Base-by-base conservation (phyloP, 1,140 invertebrate genomes). In the Rhopalosiphum padi region DNA sequence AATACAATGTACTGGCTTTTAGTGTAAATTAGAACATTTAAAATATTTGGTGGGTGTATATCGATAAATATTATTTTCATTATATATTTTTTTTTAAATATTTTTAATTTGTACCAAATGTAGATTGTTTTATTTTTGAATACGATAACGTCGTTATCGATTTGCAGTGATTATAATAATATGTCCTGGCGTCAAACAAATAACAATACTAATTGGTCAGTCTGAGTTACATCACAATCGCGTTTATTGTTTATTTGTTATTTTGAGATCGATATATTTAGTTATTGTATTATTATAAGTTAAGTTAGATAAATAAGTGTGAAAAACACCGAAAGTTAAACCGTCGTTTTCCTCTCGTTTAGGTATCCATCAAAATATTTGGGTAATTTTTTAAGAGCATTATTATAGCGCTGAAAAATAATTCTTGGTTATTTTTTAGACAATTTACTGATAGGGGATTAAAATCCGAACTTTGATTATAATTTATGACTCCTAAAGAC, bases 351-450 rank as follows among this genome's bases (percentile, higher is more conserved):
- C 23, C 8, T 30, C 55, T 60, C 25, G 9, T 30, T 60, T 60
- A 9, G 0, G 25, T n/a, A 4, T 9, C 0, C 3, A 15, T 5
- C 0, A 25, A 15, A 60, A n/a, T 3, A 30, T 11, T 60, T 25
- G 23, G 0, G 2, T 55, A 25, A 2, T 55, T 55, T 53, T 22
- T 55, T 55, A 25, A 25, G 23, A 7, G 7, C 23, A 60, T 30
- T 9, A 9, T 55, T 60, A 46, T 15, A 46, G 53, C 8, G 53
- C 7, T 23, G 7, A 55, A 55, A 23, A 23, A 7, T 55, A 7
- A 55, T 8, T 46, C 5, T 55, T 55, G 25, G 0, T 11, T 30
- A 30, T 60, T 60, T 30, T 60, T 60, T 60, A 18, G 25, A 60
- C 15, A n/a, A 30, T 68, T 68, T n/a, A 7, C 30, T 60, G 9